A percentile compares a stretch with the other conserved stretches of the same genome.
Evolutionary conservation across 2,113 vertebrate species (phyloP).

Genomic region (Hemicordylus capensis): DNA sequence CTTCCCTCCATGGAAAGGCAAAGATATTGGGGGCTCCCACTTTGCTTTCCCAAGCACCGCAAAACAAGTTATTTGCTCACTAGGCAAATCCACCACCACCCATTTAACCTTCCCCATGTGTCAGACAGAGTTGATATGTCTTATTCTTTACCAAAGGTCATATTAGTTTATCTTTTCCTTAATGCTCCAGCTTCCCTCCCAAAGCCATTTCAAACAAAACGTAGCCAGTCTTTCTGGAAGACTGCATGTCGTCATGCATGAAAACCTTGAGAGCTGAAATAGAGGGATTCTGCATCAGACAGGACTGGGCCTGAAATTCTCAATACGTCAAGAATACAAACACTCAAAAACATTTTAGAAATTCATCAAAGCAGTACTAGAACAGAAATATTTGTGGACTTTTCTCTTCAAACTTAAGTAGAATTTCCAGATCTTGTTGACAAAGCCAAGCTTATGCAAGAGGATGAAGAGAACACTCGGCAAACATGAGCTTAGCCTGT

Average conservation of each 20-base stretch:
- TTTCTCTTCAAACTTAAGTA: not conserved
- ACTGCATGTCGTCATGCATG: not conserved
- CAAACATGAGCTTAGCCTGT: rapidly evolving
- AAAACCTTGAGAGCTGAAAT: not conserved
- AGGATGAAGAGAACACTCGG: not conserved
- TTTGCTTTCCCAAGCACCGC: not conserved
- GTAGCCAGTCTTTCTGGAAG: not conserved
- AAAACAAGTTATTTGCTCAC: not conserved
- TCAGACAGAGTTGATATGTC: conserved; percentile 30
- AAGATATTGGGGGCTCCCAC: not conserved
- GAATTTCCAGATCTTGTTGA: not conserved
- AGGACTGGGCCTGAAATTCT: not conserved
- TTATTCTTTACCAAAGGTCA: conserved; percentile 66
- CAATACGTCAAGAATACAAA: not conserved
- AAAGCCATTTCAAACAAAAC: conserved; percentile 41
- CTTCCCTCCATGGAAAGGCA: not conserved
- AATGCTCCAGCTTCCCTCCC: conserved; percentile 29
- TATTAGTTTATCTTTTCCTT: conserved; percentile 53
- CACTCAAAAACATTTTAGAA: not conserved
- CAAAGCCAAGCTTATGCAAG: not conserved
- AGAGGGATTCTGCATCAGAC: not conserved
- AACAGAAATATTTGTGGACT: rapidly evolving
- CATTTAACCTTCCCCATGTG: conserved; percentile 45
- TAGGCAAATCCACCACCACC: not conserved
- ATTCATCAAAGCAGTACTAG: not conserved